These are phyloP conservation scores for Zaprionus camerounensis DNA, from an alignment of 1,140 invertebrate genomes.

Conservation along the genomic window DNA sequence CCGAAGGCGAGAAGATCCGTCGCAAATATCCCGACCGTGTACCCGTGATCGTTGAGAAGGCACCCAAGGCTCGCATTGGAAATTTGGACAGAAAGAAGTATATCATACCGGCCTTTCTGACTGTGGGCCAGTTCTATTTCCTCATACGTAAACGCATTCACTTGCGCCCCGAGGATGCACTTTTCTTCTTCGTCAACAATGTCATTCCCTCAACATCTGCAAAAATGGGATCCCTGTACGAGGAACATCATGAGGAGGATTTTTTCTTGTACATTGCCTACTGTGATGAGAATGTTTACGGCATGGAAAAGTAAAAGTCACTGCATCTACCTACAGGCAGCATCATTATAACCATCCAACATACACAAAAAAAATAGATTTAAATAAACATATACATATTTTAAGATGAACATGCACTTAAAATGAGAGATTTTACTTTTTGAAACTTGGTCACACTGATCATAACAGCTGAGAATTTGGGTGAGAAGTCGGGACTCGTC, in stretches of 20 bases:
- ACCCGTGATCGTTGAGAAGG: slow-evolving; percentile 99
- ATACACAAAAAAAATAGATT: slow-evolving; percentile 61
- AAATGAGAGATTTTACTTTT: not conserved
- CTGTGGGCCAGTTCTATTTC: slow-evolving; percentile 99
- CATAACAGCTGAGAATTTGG: too few species aligned
- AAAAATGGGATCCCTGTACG: slow-evolving; percentile 99
- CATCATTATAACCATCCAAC: slow-evolving; percentile 36
- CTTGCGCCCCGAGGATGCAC: slow-evolving; percentile 98
- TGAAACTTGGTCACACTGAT: too few species aligned
- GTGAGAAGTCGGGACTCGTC: too few species aligned
- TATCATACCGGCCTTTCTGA: slow-evolving; percentile 98
- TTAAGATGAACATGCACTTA: slow-evolving; percentile 73
- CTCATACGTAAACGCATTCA: slow-evolving; percentile 98
- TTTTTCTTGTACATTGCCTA: slow-evolving; percentile 99
- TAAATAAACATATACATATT: slow-evolving; percentile 71
- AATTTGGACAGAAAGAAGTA: slow-evolving; percentile 99
- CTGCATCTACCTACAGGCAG: slow-evolving; percentile 30
- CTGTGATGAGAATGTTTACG: slow-evolving; percentile 99
- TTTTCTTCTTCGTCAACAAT: slow-evolving; percentile 99
- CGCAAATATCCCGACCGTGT: slow-evolving; percentile 98
- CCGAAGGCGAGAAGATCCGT: slow-evolving; percentile 89
- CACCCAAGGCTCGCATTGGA: slow-evolving; percentile 98
- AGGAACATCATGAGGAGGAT: slow-evolving; percentile 99
- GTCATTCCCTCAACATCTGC: slow-evolving; percentile 99
- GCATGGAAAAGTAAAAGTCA: slow-evolving; percentile 83